Base-by-base conservation (phyloP, 2,888 invertebrate genomes). In the Mimachlamys varia region DNA sequence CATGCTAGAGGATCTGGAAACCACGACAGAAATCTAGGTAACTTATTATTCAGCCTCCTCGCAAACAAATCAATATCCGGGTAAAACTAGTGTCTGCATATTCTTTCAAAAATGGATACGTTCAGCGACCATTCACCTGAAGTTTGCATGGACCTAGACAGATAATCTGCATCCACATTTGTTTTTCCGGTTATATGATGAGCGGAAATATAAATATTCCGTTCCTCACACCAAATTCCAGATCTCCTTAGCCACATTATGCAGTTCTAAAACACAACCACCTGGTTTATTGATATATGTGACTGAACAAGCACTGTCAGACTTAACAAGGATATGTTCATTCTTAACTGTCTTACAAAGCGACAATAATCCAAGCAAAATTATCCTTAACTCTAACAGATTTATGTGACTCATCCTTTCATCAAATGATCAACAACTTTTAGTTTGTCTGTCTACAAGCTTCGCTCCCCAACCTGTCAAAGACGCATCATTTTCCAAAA, bases 1-100 rank as follows among this genome's bases (percentile, higher is more conserved):
- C 17, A 27, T 37, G 90, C 89, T 12, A 88, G 53, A 58, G 90
- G 92, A 38, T 89, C 88, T 19, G 91, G 90, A 27, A 55, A 87
- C 88, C 90, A 92, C 10, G 90, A 88, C 12, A 91, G 91, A 92
- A 89, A 91, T 22, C 44, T 92, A 1, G 90, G 87, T 10, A 89
- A 2, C 38, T 90, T 88, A 37, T 19, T 33, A 87, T 92, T 92
- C 19, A 92, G 87, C 49, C 92, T 90, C 1, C 89, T 90, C 17
- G 89, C 91, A 88, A 92, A 92, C 27, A 92, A 58, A 90, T 89
- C 89, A 62, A 89, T 89, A 22, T 88, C 89, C 37, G 90, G 91
- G 15, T 22, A 22, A 19, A 89, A 37, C 15, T 33, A 88, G 33
- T 88, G 38, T 4, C n/a, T 50, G 27, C 88, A 88, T 19, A 88